Evolutionary conservation across 37 sponge, comb jelly and placozoan genomes (phyloP).

Genomic region (Dysidea cf. avara): DNA sequence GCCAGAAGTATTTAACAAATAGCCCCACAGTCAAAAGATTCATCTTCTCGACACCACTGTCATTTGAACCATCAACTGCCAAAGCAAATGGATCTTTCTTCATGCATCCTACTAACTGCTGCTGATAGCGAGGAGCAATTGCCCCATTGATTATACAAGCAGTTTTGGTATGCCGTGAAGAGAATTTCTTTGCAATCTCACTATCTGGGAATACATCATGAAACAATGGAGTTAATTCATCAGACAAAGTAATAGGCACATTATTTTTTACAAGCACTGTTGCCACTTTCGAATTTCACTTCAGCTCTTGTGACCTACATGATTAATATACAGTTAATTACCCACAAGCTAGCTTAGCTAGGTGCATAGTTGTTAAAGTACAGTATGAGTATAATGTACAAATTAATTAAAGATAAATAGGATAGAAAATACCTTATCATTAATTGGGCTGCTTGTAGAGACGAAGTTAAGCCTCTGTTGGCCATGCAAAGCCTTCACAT

Average conservation of each 20-base stretch:
- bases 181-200: conserved; percentile 37
- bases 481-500: conserved; percentile 7
- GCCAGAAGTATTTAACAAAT: conserved; percentile 12
- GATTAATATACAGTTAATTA: background rate
- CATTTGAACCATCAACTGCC: conserved; percentile 44
- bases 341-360: too few relatives aligned
- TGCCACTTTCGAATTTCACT: conserved; percentile 48
- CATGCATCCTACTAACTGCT: conserved; percentile 24
- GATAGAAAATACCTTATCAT: conserved; percentile 19
- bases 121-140: conserved; percentile 25
- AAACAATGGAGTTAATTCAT: conserved; percentile 38
- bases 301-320: conserved; percentile 31
- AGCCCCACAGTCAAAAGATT: conserved; percentile 40
- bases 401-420: background rate
- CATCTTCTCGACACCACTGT: conserved; percentile 36
- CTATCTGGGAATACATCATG: conserved; percentile 39
- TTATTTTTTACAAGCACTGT: conserved; percentile 39
- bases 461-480: conserved; percentile 10
- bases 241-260: conserved; percentile 36
- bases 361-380: too few relatives aligned
- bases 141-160: conserved; percentile 51
- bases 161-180: conserved; percentile 46
- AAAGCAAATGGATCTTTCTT: conserved; percentile 29
- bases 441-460: background rate
- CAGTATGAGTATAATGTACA: conserved; percentile 21